A percentile compares a stretch with the other conserved stretches of the same genome.
Conservation (phyloP, 2,888 invertebrate genomes). For the Carabus problematicus region DNA sequence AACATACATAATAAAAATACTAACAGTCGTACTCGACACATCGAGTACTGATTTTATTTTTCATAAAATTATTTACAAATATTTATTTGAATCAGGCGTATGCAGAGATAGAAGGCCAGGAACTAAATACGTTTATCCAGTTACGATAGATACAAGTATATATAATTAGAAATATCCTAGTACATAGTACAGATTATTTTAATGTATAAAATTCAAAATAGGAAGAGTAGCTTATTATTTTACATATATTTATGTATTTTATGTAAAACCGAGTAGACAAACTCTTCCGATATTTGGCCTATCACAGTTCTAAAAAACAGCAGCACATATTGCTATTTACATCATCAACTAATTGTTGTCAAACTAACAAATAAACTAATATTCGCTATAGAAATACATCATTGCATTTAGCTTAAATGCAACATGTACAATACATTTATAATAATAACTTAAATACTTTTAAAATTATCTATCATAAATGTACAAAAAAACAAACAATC, state of each 20-base stretch:
- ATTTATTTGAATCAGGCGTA: background rate
- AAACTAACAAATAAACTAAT: conserved; percentile 3
- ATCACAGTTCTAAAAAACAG: conserved; percentile 57
- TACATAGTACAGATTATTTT: background rate
- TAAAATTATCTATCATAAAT: conserved; percentile 4
- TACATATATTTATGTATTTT: background rate
- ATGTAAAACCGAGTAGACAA: background rate
- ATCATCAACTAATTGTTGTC: conserved; percentile 4
- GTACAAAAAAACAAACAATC: conserved; percentile 16
- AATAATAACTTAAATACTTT: background rate
- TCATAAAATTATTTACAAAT: background rate
- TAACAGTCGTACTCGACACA: conserved; percentile 25
- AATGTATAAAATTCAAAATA: conserved; percentile 10
- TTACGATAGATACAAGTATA: conserved; percentile 2
- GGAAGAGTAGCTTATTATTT: background rate
- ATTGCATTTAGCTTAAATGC: conserved; percentile 20
- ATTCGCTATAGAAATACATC: conserved; percentile 14
- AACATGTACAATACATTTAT: conserved; percentile 1
- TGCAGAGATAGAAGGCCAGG: conserved; percentile 24
- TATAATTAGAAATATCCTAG: conserved; percentile 6
- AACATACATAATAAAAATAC: too few relatives aligned
- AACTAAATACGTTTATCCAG: conserved; percentile 24
- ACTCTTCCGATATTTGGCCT: conserved; percentile 45
- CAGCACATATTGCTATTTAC: conserved; percentile 43
- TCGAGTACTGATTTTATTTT: conserved; percentile 8